Evolutionary conservation across 2,113 vertebrate species (phyloP), one percentile per base, ranked within the genome.

Genomic region (Ammodytes marinus): DNA sequence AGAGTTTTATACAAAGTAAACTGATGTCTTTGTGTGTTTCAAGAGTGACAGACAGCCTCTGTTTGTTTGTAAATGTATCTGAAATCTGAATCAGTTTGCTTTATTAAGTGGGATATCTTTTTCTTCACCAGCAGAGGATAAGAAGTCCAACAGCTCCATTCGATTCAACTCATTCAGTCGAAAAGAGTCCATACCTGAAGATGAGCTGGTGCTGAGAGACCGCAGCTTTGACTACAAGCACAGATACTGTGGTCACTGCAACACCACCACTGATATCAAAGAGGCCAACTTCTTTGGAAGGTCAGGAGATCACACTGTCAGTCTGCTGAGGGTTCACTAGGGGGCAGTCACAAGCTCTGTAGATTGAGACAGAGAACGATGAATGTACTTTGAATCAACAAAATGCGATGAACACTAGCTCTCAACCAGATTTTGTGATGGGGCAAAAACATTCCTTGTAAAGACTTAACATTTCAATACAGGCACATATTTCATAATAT

Each of bases 201-300:
- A 99, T 0, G 98, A 99, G 94, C 86, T 97, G 88, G 95, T 97
- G 87, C 94, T 99, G 84, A 95, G 98, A 85, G 98, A 99, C 79
- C 95, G 96, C 79, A 99, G 98, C 94, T 98, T 96, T 0, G 98
- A 99, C 94, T 99, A 99, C 88, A 99, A 99, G 70, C 98, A 98
- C 91, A 96, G 98, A 76, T 99, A 99, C 87, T 99, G 98, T 6
- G 98, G 98, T 66, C 98, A 99, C 95, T 99, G 98, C 89, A 99
- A 99, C 94, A 99, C 98, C 88, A 99, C 98, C 27, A 99, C 98
- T 0, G 98, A 99, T 63, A 99, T 99, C 93, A 99, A 99, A 77
- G 98, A 99, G 92, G 98, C 98, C 61, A 99, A 99, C 92, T 99
- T 99, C 94, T 99, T 99, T 60, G 98, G 98, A 93, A 99, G 98